phyloP scores from a whole-genome alignment of 2,888 invertebrate species.

The Eupeodes latifasciatus region DNA sequence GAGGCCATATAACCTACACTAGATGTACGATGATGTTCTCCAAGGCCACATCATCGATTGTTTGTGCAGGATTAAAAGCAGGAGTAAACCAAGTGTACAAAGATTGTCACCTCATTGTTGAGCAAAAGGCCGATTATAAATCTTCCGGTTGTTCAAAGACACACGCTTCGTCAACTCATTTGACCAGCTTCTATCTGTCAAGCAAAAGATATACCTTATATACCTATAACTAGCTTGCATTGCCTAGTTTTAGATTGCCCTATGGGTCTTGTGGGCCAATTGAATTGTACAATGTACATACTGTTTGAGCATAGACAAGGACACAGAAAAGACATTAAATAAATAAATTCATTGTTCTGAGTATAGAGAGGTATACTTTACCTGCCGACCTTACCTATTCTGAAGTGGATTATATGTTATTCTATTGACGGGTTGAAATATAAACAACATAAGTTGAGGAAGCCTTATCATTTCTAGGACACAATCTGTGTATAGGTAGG shows the following conservation, averaged over 20 bases:
- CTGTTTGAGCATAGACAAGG: conserved; percentile 14
- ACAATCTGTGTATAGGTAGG: neutral
- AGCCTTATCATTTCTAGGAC: conserved; percentile 56
- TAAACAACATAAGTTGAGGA: conserved; percentile 2
- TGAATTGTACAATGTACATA: conserved; percentile 26
- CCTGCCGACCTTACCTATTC: conserved; percentile 22
- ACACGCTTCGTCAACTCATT: conserved; percentile 62
- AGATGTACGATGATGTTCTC: conserved; percentile 30
- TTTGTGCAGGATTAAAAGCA: conserved; percentile 52
- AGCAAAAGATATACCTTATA: neutral
- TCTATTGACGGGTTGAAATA: conserved; percentile 31
- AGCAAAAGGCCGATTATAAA: conserved; percentile 69
- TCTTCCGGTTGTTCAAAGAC: conserved; percentile 66
- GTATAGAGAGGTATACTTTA: conserved; percentile 23
- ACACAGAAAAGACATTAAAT: conserved; percentile 60
- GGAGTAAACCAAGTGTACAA: conserved; percentile 71
- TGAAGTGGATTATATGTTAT: conserved; percentile 65
- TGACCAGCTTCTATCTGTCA: conserved; percentile 51
- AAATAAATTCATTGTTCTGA: conserved; percentile 69
- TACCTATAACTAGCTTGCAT: no score
- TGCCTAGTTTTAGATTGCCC: neutral
- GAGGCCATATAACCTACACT: conserved; percentile 15
- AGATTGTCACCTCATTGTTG: conserved; percentile 75
- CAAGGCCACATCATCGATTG: conserved; percentile 47
- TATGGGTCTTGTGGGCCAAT: conserved; percentile 15